A percentile compares a stretch with the other conserved stretches of the same genome.
These are phyloP conservation scores for Eristalinus aeneus DNA, from an alignment of 2,888 invertebrate species.

Conservation along the genomic window DNA sequence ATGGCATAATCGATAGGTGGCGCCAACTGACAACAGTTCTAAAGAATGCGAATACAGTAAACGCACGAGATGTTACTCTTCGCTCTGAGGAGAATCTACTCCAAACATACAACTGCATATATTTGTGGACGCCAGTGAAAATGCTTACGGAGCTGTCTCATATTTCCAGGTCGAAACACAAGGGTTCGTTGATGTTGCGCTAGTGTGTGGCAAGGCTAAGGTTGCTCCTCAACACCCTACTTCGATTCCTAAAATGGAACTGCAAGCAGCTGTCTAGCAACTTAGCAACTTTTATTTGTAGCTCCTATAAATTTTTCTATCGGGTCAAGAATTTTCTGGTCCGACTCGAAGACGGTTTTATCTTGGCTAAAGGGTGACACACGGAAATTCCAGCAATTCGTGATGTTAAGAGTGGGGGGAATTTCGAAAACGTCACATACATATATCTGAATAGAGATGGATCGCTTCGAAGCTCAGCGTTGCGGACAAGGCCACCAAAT, in stretches of 20 bases:
- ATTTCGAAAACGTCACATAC: constrained; percentile 47
- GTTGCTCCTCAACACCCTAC: not conserved
- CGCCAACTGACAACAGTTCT: constrained; percentile 26
- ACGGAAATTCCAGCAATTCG: constrained; percentile 54
- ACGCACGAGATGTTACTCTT: constrained; percentile 55
- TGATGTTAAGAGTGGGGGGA: constrained; percentile 57
- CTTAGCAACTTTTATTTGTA: constrained; percentile 17
- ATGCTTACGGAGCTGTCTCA: constrained; percentile 19
- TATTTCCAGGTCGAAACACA: too few relatives aligned
- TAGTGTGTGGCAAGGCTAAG: constrained; percentile 11
- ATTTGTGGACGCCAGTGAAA: constrained; percentile 58
- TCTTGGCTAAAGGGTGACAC: not conserved
- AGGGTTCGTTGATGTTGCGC: too few relatives aligned
- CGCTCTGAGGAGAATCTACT: constrained; percentile 45
- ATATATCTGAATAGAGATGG: constrained; percentile 16
- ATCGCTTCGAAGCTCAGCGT: constrained; percentile 26
- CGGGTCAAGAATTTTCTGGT: constrained; percentile 31
- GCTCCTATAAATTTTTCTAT: not conserved
- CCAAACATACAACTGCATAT: constrained; percentile 48
- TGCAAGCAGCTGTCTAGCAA: constrained; percentile 24
- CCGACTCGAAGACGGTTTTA: constrained; percentile 38
- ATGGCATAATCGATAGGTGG: constrained; percentile 33
- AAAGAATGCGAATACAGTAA: constrained; percentile 13
- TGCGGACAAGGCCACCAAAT: constrained; percentile 5
- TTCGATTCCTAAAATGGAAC: not conserved